A percentile compares a stretch with the other conserved stretches of the same genome.
Evolutionary conservation across 2,888 invertebrate species (phyloP).

Genomic region (Sepiola atlantica): DNA sequence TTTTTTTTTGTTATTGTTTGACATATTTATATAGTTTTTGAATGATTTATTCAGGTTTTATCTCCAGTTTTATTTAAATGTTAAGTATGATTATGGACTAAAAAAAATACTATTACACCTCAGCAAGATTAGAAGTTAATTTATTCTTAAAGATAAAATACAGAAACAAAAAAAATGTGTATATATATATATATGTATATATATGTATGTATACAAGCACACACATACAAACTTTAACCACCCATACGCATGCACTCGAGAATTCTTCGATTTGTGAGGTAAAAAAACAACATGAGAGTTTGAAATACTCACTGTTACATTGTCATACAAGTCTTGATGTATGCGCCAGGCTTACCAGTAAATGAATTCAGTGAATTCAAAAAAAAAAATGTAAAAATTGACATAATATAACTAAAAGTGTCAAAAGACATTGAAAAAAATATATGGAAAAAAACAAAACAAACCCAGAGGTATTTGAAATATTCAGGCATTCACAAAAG

Average conservation of each 20-base stretch:
- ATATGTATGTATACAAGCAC: not conserved
- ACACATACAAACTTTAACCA: not conserved
- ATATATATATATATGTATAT: not conserved
- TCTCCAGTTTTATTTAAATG: not conserved
- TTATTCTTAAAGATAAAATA: not conserved
- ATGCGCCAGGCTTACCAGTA: conserved; percentile 5
- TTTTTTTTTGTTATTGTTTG: not conserved
- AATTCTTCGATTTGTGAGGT: not conserved
- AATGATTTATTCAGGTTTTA: not conserved
- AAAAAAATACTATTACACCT: not conserved
- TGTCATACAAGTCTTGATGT: not conserved
- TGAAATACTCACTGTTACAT: not conserved
- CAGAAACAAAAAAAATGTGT: not conserved
- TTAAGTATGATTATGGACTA: not conserved
- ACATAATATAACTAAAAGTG: not conserved
- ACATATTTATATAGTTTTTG: not conserved
- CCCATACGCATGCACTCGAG: not conserved
- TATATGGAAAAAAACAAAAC: not conserved
- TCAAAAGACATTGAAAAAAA: not conserved
- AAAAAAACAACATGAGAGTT: not conserved
- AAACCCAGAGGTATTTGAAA: not conserved
- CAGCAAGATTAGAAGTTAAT: not conserved
- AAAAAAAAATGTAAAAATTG: not conserved
- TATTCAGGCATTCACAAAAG: not conserved
- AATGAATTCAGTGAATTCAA: conserved; percentile 32